phyloP scores from a whole-genome alignment of 2,797 vertebrate species.

The Neosilurus mollespiculum region DNA sequence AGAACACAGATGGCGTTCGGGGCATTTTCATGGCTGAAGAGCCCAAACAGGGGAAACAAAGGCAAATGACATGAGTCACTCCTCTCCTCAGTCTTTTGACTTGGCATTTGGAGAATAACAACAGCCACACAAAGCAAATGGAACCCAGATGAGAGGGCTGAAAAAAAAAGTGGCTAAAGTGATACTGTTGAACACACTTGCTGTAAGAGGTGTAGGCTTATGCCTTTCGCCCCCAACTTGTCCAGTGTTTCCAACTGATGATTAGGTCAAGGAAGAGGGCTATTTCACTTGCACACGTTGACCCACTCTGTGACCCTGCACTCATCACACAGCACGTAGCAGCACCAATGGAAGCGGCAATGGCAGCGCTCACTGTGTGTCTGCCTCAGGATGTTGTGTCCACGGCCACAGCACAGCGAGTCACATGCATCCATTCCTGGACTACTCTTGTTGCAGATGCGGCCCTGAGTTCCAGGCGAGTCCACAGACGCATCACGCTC shows the following conservation, averaged over 20 bases:
- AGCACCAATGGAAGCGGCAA: slow-evolving; percentile 94
- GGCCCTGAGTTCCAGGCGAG: slow-evolving; percentile 82
- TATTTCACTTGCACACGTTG: slow-evolving; percentile 81
- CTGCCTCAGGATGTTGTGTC: slow-evolving; percentile 89
- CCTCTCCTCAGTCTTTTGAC: slow-evolving; percentile 73
- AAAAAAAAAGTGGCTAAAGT: slow-evolving; percentile 59
- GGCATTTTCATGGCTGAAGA: slow-evolving; percentile 67
- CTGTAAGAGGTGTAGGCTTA: slow-evolving; percentile 26
- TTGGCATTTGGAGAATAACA: slow-evolving; percentile 79
- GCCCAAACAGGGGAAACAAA: slow-evolving; percentile 69
- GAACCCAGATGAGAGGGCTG: slow-evolving; percentile 75
- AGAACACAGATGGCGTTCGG: slow-evolving; percentile 57
- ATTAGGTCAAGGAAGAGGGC: slow-evolving; percentile 34
- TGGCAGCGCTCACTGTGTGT: slow-evolving; percentile 84
- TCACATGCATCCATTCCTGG: slow-evolving; percentile 81
- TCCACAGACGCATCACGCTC: slow-evolving; percentile 79
- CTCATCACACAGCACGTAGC: slow-evolving; percentile 92
- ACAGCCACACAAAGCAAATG: slow-evolving; percentile 75
- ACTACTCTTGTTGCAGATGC: slow-evolving; percentile 80
- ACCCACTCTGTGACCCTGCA: slow-evolving; percentile 88
- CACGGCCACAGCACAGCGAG: slow-evolving; percentile 89
- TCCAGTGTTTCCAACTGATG: slow-evolving; percentile 32
- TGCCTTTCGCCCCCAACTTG: slow-evolving; percentile 17
- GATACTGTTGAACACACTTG: slow-evolving; percentile 58
- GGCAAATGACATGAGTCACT: slow-evolving; percentile 78